These are phyloP conservation scores for Camelus bactrianus DNA, from an alignment of 2,113 vertebrate species.

Conservation along the genomic window DNA sequence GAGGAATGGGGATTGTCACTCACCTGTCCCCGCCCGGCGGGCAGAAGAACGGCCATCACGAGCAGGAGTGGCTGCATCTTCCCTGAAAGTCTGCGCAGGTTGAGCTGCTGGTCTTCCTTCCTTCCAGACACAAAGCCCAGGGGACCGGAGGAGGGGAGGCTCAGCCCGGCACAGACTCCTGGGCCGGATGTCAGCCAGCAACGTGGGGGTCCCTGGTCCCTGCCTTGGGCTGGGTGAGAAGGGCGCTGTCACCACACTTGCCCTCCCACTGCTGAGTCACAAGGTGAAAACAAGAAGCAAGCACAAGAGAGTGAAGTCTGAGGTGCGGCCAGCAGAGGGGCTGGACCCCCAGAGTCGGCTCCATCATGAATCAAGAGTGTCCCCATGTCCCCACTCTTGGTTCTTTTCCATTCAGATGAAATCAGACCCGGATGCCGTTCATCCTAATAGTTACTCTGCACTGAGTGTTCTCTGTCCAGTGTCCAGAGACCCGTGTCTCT, in stretches of 20 bases:
- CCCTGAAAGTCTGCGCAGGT: background rate
- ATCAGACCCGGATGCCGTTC: background rate
- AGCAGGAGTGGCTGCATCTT: constrained; percentile 38
- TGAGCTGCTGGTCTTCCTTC: background rate
- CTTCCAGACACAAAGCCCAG: background rate
- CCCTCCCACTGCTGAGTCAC: background rate
- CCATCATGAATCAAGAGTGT: background rate
- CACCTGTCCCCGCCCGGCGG: background rate
- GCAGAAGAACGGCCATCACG: background rate
- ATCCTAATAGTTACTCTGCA: background rate
- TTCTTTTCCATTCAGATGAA: background rate
- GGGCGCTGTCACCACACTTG: background rate
- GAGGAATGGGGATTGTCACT: background rate
- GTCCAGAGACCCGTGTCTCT: background rate
- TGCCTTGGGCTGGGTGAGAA: background rate
- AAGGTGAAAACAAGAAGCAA: background rate
- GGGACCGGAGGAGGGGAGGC: too few relatives aligned
- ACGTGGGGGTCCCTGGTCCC: background rate
- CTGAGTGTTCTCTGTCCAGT: background rate
- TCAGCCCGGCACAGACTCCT: background rate
- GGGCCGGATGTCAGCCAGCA: background rate
- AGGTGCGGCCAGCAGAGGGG: background rate
- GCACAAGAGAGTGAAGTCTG: background rate
- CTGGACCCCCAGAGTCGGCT: background rate
- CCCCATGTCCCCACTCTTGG: background rate